Evolutionary conservation across 1,140 invertebrate species (phyloP).

Genomic region (Amphibalanus amphitrite): DNA sequence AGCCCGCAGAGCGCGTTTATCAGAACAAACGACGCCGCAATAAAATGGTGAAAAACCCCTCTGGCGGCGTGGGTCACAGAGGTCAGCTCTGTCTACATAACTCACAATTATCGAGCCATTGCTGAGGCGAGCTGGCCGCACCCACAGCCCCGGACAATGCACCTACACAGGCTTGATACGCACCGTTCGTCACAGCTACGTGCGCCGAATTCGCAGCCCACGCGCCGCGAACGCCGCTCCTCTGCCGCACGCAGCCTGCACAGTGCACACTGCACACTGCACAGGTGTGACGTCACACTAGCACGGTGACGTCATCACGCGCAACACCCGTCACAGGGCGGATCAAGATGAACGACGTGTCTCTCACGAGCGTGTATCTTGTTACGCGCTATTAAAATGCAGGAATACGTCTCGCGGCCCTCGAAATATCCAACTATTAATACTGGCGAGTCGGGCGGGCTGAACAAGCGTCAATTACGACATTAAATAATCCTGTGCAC

Average conservation of each 20-base stretch:
- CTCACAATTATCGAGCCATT: constrained; percentile 1
- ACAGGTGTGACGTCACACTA: background rate
- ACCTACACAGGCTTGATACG: too few species aligned
- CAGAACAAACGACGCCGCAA: background rate
- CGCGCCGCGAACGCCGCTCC: background rate
- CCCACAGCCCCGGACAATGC: background rate
- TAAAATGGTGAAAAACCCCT: background rate
- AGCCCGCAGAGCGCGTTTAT: background rate
- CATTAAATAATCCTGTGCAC: background rate
- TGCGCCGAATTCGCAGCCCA: background rate
- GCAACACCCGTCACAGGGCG: background rate
- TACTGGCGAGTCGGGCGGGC: background rate
- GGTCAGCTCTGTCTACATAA: background rate
- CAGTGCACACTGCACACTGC: too few species aligned
- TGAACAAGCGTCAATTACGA: background rate
- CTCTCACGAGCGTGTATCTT: background rate
- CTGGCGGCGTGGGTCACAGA: background rate
- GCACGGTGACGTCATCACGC: background rate
- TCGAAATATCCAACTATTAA: background rate
- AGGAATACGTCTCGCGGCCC: background rate
- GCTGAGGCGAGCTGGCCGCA: too few species aligned
- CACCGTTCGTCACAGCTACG: background rate
- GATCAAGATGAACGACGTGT: background rate
- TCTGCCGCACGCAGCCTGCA: too few species aligned
- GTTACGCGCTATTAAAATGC: background rate